phyloP scores from a whole-genome alignment of 2,797 vertebrate genomes.

The Neostethus bicornis region DNA sequence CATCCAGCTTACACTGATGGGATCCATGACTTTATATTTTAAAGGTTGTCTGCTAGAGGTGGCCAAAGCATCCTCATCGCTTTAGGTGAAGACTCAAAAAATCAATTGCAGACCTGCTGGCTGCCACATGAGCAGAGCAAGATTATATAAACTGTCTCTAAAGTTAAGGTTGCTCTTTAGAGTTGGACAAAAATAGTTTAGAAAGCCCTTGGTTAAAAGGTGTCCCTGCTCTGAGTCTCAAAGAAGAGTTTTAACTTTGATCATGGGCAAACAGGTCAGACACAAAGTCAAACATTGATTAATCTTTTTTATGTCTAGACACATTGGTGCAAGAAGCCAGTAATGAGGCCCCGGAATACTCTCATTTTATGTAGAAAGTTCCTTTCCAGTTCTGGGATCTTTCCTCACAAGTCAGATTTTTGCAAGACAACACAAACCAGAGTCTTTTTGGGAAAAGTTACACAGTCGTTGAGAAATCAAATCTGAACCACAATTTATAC shows the following conservation, averaged over 20 bases:
- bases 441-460: too few species aligned
- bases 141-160: conserved; percentile 18
- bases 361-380: too few species aligned
- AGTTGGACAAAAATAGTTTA: conserved; percentile 12
- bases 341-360: too few species aligned
- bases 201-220: conserved; percentile 8
- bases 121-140: conserved; percentile 19
- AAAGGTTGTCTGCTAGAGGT: conserved; percentile 13
- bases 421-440: too few species aligned
- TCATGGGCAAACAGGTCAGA: conserved; percentile 15
- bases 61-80: conserved; percentile 29
- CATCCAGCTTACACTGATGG: conserved; percentile 17
- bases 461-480: not conserved
- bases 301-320: conserved; percentile 24
- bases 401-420: too few species aligned
- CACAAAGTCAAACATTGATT: conserved; percentile 20
- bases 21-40: conserved; percentile 28
- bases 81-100: conserved; percentile 22
- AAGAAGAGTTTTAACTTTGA: conserved; percentile 4
- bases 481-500: not conserved
- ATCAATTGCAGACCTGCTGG: conserved; percentile 31
- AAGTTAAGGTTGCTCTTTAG: conserved; percentile 24
- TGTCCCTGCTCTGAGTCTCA: conserved; percentile 2
- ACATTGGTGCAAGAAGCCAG: conserved; percentile 3
- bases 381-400: too few species aligned